Conservation (phyloP, 2,797 vertebrate species). For the Urocyon cinereoargenteus region DNA sequence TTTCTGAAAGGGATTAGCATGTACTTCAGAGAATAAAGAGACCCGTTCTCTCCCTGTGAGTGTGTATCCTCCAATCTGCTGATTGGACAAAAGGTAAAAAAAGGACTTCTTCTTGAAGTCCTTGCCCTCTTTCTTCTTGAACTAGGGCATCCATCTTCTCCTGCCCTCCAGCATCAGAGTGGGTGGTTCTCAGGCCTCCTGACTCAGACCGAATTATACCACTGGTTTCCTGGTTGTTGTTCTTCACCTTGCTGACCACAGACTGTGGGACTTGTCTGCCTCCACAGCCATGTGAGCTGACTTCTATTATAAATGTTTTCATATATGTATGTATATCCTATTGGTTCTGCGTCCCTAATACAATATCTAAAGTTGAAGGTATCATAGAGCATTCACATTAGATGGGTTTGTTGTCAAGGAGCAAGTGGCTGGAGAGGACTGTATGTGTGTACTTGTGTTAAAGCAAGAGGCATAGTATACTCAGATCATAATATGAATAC, state of each 20-base stretch:
- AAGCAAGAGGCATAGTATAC: background rate
- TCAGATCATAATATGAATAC: background rate
- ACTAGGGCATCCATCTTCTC: background rate
- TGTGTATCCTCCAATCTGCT: background rate
- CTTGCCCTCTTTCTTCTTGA: background rate
- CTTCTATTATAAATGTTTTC: background rate
- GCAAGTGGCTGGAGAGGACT: background rate
- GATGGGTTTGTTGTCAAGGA: background rate
- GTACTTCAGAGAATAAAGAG: background rate
- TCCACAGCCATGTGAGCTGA: background rate
- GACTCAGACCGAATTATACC: background rate
- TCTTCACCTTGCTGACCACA: background rate
- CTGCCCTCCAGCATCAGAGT: background rate
- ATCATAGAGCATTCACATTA: background rate
- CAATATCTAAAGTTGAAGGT: background rate
- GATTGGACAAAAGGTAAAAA: background rate
- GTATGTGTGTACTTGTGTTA: fast-evolving
- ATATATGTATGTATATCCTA: background rate
- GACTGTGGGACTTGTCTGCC: fast-evolving
- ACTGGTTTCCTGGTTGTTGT: too few relatives aligned
- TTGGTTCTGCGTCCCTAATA: background rate
- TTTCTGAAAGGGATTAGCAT: background rate
- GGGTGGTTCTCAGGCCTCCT: background rate
- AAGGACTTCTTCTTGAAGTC: too few relatives aligned
- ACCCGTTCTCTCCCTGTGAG: background rate